A percentile compares a stretch with the other conserved stretches of the same genome.
Evolutionary conservation across 2,113 vertebrate species (phyloP).

Genomic region (Daphoenositta chrysoptera): DNA sequence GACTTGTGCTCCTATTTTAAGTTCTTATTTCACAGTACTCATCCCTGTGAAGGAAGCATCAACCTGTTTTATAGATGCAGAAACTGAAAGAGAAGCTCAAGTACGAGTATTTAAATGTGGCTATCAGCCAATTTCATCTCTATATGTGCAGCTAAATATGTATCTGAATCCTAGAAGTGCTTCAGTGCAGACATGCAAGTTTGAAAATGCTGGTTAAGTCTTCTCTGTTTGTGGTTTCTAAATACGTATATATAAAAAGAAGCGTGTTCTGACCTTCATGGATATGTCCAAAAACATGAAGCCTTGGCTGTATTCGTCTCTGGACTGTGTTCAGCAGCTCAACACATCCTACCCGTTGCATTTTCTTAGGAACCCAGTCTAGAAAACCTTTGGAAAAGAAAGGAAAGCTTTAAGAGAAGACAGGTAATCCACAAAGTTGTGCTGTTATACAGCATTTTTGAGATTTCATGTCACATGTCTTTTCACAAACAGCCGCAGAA

Average conservation of each 20-base stretch:
- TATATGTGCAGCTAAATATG: not conserved
- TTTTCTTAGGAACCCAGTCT: slow-evolving; percentile 98
- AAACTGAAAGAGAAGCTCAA: not conserved
- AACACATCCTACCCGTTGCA: slow-evolving; percentile 95
- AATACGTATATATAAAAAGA: not conserved
- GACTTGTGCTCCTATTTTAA: not conserved
- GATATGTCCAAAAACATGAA: slow-evolving; percentile 95
- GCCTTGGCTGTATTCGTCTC: slow-evolving; percentile 89
- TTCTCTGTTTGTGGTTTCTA: not conserved
- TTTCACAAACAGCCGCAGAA: not conserved
- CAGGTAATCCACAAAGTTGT: not conserved
- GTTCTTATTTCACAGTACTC: not conserved
- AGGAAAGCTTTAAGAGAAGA: not conserved
- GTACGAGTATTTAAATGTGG: not conserved
- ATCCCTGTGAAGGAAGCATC: not conserved
- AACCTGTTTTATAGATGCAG: not conserved
- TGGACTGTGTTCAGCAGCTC: slow-evolving; percentile 95
- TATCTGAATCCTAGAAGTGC: not conserved
- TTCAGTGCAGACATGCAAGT: not conserved
- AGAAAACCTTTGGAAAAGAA: slow-evolving; percentile 81
- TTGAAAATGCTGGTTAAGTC: not conserved
- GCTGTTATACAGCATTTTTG: not conserved
- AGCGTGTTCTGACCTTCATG: slow-evolving; percentile 84
- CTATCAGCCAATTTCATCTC: not conserved
- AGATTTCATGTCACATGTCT: not conserved